These are phyloP conservation scores for Nerophis ophidion DNA, from an alignment of 2,113 vertebrate genomes.

Conservation along the genomic window DNA sequence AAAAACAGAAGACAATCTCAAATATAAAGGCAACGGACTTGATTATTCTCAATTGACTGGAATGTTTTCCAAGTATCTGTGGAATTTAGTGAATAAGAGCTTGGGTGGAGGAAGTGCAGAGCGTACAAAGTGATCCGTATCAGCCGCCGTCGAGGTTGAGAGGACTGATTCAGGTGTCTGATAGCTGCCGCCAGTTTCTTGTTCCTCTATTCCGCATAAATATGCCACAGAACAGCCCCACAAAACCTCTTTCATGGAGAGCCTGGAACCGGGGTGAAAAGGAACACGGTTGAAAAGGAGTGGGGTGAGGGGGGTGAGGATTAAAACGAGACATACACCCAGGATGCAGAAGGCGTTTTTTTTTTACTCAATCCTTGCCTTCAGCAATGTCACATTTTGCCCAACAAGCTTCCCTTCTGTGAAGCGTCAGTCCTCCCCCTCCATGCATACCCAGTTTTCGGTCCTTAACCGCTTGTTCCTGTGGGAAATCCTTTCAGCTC, in stretches of 20 bases:
- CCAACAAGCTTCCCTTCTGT: conserved; percentile 33
- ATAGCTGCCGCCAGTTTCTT: conserved; percentile 34
- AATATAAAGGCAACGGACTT: conserved; percentile 4
- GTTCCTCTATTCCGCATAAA: conserved; percentile 36
- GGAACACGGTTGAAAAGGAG: conserved; percentile 15
- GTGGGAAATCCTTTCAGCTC: conserved; percentile 39
- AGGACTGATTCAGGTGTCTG: conserved; percentile 44
- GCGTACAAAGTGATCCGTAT: conserved; percentile 34
- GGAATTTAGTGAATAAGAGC: conserved; percentile 9
- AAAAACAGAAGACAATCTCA: background rate
- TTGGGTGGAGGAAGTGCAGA: conserved; percentile 8
- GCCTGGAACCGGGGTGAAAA: conserved; percentile 25
- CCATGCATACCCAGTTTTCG: conserved; percentile 15
- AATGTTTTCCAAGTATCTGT: conserved; percentile 19
- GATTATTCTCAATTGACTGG: conserved; percentile 13
- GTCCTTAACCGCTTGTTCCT: conserved; percentile 42
- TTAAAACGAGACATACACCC: conserved; percentile 33
- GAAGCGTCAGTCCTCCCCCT: conserved; percentile 16
- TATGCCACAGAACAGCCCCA: conserved; percentile 18
- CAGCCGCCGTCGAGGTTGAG: conserved; percentile 31
- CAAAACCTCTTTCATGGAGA: conserved; percentile 32
- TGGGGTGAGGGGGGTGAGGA: conserved; percentile 17
- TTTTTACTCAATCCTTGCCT: conserved; percentile 41
- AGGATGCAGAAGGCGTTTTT: conserved; percentile 31
- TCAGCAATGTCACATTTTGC: conserved; percentile 37